Base-by-base conservation (phyloP, 2,113 vertebrate species). In the Falco punctatus region DNA sequence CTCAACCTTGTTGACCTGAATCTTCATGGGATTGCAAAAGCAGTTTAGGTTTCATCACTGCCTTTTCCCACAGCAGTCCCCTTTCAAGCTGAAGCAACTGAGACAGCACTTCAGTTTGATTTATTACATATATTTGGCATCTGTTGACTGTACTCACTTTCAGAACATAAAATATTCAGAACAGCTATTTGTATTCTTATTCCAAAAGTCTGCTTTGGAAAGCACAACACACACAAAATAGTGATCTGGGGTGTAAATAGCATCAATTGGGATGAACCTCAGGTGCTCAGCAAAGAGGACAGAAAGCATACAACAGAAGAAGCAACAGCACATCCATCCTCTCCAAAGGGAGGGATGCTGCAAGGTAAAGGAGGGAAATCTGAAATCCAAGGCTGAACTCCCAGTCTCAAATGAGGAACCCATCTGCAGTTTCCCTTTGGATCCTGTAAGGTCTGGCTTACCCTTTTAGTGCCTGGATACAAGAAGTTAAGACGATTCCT, bases 1-100 rank as follows among this genome's bases (percentile, higher is more conserved):
- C 52, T 86, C 86, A 86, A 55, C 80, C 69, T 49, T 27, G 33
- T 57, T 94, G 92, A 89, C 70, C 83, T 58, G 62, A 85, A 70
- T 75, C 65, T 96, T 94, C 70, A 32, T 2, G 1, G 70, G 73
- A 87, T 49, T 94, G 69, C 73, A 91, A 89, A 92, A 18, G 9
- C 40, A 79, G 64, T 13, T 73, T 16, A 92, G 55, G 86, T 95
- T 92, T 84, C 94, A 79, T 81, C 77, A 84, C 44, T 81, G 86
- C 35, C n/a, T 35, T 30, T 84, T 85, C 52, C 69, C 72, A 35
- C 80, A 78, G 65, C 64, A 86, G 48, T 13, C 9, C 9, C 19
- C 59, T 79, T 87, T 59, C 49, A 57, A 72, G 52, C 33, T 48
- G 38, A 92, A 88, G 77, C 70, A 84, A 88, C 30, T 13, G 59